A percentile compares a stretch with the other conserved stretches of the same genome.
Conservation (phyloP, 2,113 vertebrate genomes). For the Origma solitaria region DNA sequence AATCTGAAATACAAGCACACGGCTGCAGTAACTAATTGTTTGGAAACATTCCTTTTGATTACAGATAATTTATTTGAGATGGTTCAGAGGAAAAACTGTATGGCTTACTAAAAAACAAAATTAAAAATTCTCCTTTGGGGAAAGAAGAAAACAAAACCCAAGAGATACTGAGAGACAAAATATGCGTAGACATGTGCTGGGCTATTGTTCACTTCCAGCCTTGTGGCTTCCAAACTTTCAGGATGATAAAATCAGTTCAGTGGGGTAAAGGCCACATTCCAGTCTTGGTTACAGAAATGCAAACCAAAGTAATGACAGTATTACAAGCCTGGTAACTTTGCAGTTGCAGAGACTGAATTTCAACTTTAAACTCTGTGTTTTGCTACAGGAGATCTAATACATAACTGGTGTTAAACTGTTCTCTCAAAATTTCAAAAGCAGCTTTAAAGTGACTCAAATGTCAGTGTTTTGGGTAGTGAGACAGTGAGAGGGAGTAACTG, state of each 20-base stretch:
- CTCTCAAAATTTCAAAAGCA: background rate
- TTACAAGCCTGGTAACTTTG: background rate
- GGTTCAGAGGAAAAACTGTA: slow-evolving; percentile 1
- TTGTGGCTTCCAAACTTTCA: slow-evolving; percentile 14
- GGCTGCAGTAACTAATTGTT: slow-evolving; percentile 40
- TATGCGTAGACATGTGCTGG: background rate
- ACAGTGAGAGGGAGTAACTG: background rate
- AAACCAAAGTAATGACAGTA: background rate
- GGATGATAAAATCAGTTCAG: slow-evolving; percentile 15
- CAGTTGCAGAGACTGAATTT: background rate
- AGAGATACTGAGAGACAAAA: background rate
- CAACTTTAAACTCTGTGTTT: background rate
- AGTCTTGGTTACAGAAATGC: slow-evolving; percentile 3
- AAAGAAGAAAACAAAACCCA: slow-evolving; percentile 22
- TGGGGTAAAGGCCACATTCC: slow-evolving; percentile 33
- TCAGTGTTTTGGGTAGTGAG: background rate
- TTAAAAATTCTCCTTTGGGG: background rate
- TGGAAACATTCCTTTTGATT: slow-evolving; percentile 58
- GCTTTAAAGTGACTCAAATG: background rate
- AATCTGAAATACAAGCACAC: slow-evolving; percentile 55
- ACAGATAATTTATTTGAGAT: slow-evolving; percentile 25
- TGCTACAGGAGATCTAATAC: background rate
- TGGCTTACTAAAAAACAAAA: background rate
- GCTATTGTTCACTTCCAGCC: slow-evolving; percentile 26
- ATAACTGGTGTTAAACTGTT: background rate